phyloP scores from a whole-genome alignment of 2,113 vertebrate species.

The Vimba vimba region DNA sequence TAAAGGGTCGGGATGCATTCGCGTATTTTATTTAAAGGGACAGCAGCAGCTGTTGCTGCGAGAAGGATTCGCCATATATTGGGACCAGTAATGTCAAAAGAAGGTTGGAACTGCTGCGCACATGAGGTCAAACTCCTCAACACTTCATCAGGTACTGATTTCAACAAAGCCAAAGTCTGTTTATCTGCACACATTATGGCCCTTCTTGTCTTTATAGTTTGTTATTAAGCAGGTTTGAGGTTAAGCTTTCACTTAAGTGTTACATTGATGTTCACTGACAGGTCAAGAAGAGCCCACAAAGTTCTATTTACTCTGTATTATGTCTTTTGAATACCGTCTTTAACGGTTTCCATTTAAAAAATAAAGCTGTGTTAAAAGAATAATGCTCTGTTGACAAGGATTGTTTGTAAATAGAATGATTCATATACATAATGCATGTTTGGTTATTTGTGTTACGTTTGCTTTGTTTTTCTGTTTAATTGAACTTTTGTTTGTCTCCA shows the following conservation, averaged over 20 bases:
- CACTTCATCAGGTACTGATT: constrained; percentile 73
- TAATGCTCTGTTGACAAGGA: not conserved
- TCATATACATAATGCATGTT: not conserved
- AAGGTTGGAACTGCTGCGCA: constrained; percentile 68
- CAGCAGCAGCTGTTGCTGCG: constrained; percentile 67
- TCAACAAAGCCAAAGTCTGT: not conserved
- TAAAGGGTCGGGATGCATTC: constrained; percentile 63
- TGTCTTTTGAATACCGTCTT: not conserved
- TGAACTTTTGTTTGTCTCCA: constrained; percentile 51
- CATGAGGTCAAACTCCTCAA: constrained; percentile 77
- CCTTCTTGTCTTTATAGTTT: not conserved
- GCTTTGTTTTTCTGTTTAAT: constrained; percentile 5
- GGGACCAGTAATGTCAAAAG: constrained; percentile 68
- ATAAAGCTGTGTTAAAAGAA: not conserved
- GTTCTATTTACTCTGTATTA: not conserved
- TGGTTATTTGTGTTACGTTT: not conserved
- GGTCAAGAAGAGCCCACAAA: not conserved
- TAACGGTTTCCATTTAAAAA: not conserved
- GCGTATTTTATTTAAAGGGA: constrained; percentile 64
- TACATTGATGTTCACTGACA: not conserved
- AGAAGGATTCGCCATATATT: constrained; percentile 72
- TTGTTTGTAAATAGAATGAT: not conserved
- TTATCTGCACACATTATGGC: not conserved
- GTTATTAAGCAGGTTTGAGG: not conserved
- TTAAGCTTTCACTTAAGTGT: not conserved